These are phyloP conservation scores for Manis javanica DNA, from an alignment of 2,797 vertebrate species.

Conservation along the genomic window DNA sequence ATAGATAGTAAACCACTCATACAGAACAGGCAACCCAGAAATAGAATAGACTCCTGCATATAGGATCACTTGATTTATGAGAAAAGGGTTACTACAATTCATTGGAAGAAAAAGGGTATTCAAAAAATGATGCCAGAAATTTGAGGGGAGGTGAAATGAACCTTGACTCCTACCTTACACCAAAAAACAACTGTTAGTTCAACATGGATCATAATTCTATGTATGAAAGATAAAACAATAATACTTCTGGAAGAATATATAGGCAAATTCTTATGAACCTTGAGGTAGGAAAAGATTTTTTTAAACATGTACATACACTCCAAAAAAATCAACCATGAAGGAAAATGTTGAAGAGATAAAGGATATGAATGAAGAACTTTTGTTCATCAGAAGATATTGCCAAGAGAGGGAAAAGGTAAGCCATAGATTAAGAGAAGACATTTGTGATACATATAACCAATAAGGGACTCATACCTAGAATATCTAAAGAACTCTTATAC, in stretches of 20 bases:
- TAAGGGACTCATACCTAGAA: not conserved
- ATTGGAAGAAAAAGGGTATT: not conserved
- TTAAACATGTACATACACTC: not conserved
- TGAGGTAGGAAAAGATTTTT: not conserved
- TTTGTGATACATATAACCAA: not conserved
- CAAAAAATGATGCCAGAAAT: not conserved
- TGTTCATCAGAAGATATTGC: not conserved
- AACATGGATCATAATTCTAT: not conserved
- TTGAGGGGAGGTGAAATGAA: not conserved
- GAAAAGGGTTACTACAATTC: not conserved
- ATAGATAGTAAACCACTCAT: not conserved
- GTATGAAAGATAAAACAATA: not conserved
- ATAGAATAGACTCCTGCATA: not conserved
- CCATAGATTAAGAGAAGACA: not conserved
- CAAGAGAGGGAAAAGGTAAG: not conserved
- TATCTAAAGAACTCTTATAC: not conserved
- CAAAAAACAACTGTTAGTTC: not conserved
- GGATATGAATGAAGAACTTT: not conserved
- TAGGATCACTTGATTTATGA: not conserved
- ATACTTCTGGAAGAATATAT: not conserved
- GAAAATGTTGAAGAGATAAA: conserved; percentile 32
- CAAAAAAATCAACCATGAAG: not conserved
- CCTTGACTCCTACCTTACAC: not conserved
- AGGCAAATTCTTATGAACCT: not conserved
- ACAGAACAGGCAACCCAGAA: not conserved